Conservation (phyloP, 2,113 vertebrate species). For the Brienomyrus longianalis region DNA sequence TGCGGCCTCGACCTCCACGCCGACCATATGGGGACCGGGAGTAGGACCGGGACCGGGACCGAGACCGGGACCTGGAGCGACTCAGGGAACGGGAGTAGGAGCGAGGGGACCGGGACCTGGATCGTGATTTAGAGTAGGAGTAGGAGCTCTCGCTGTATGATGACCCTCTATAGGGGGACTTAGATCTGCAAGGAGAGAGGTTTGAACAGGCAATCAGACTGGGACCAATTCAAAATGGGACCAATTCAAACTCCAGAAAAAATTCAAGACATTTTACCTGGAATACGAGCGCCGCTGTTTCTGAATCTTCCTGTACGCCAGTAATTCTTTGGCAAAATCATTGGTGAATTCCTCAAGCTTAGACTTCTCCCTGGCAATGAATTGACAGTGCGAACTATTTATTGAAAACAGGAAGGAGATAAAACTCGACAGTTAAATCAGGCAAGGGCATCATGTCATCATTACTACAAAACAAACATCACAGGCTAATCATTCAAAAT, state of each 20-base stretch:
- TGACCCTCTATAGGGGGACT: conserved; percentile 81
- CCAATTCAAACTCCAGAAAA: background rate
- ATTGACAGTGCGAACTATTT: conserved; percentile 31
- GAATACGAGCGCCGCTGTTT: conserved; percentile 93
- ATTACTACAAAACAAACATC: background rate
- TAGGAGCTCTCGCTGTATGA: conserved; percentile 74
- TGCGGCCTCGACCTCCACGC: conserved; percentile 69
- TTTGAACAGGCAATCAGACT: background rate
- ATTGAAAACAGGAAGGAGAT: conserved; percentile 31
- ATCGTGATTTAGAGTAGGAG: conserved; percentile 82
- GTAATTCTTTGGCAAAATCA: conserved; percentile 98
- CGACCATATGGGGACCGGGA: conserved; percentile 71
- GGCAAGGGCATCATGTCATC: conserved; percentile 1
- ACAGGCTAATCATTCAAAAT: background rate
- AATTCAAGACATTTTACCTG: conserved; percentile 63
- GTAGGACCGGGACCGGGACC: conserved; percentile 79
- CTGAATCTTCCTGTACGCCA: conserved; percentile 97
- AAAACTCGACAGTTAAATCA: conserved; percentile 37
- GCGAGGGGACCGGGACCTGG: conserved; percentile 72
- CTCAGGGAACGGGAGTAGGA: conserved; percentile 81
- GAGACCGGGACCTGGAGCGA: conserved; percentile 77
- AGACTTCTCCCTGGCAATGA: conserved; percentile 81
- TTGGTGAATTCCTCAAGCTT: conserved; percentile 99
- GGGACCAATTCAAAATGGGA: too few species aligned
- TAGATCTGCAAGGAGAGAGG: conserved; percentile 71